Conservation (phyloP, 2,888 invertebrate species). For the Phorcus lineatus region DNA sequence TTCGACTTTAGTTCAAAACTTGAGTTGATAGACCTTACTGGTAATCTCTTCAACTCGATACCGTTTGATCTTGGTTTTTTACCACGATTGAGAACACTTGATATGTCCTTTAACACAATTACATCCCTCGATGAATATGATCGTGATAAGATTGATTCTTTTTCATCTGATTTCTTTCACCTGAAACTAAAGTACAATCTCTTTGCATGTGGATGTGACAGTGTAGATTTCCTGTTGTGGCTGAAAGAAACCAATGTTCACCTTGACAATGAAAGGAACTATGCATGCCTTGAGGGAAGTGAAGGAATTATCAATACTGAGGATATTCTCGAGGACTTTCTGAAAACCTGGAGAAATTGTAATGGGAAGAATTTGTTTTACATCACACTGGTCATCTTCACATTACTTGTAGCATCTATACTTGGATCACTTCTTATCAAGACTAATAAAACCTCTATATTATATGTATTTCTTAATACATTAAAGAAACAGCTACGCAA, state of each 20-base stretch:
- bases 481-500: not conserved
- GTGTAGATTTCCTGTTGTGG: not conserved
- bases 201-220: not conserved
- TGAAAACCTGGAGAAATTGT: not conserved
- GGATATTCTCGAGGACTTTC: not conserved
- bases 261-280: not conserved
- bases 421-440: not conserved
- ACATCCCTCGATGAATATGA: too few relatives aligned
- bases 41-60: not conserved
- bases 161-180: not conserved
- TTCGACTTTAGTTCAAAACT: not conserved
- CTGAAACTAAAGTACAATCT: not conserved
- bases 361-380: not conserved
- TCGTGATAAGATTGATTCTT: too few relatives aligned
- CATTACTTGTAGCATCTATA: not conserved
- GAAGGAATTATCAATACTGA: not conserved
- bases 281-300: not conserved
- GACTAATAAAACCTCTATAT: not conserved
- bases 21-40: not conserved
- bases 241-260: not conserved
- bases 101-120: too few relatives aligned
- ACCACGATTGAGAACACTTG: too few relatives aligned
- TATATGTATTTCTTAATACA: not conserved
- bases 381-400: not conserved
- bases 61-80: not conserved